Percentiles rank a stretch among this genome's conserved stretches.
Evolutionary conservation across 2,797 vertebrate genomes (phyloP).

Genomic region (Bucorvus abyssinicus): DNA sequence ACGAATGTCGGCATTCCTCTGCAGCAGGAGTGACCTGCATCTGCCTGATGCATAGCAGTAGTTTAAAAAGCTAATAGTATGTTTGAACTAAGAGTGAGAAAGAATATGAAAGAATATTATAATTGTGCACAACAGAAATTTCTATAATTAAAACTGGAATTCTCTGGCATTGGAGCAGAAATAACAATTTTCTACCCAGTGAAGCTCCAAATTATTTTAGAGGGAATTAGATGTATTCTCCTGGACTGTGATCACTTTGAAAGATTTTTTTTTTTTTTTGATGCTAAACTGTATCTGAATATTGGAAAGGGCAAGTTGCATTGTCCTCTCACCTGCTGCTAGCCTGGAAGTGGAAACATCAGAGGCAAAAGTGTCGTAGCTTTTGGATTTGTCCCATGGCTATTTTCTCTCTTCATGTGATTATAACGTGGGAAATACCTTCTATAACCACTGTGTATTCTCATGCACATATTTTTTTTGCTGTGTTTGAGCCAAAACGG

Average conservation of each 20-base stretch:
- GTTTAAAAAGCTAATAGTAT: conserved; percentile 44
- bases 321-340: conserved; percentile 16
- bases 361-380: background rate
- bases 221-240: conserved; percentile 49
- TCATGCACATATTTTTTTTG: background rate
- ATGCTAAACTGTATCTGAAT: conserved; percentile 27
- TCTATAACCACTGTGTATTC: background rate
- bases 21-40: conserved; percentile 5
- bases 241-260: conserved; percentile 20
- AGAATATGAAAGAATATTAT: conserved; percentile 46
- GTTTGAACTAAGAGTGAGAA: conserved; percentile 17
- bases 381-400: background rate
- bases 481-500: background rate
- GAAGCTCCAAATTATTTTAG: conserved; percentile 70
- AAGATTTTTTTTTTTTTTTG: background rate
- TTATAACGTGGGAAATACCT: background rate
- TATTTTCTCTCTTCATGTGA: background rate
- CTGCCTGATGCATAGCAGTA: background rate
- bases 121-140: conserved; percentile 56
- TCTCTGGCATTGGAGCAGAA: conserved; percentile 61
- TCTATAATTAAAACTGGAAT: conserved; percentile 64
- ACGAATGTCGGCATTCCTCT: background rate
- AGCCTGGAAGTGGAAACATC: background rate
- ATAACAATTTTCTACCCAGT: conserved; percentile 66
- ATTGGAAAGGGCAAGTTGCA: background rate